A percentile compares a stretch with the other conserved stretches of the same genome.
Conservation (phyloP, 2,113 vertebrate species). For the Bufo bufo region DNA sequence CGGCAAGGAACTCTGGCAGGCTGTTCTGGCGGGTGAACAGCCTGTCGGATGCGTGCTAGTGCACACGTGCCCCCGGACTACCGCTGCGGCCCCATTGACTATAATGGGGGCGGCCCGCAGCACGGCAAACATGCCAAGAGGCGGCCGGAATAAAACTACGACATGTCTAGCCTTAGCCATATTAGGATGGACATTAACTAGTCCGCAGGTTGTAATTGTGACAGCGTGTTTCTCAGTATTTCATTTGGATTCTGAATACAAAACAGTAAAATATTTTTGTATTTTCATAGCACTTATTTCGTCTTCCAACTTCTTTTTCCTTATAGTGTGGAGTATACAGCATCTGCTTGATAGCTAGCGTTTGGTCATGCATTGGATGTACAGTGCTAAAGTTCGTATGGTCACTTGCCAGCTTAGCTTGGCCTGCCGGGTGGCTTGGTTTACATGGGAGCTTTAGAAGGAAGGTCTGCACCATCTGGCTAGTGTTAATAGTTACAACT, state of each 20-base stretch:
- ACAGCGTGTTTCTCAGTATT: background rate
- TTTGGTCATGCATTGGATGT: background rate
- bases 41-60: no score
- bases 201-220: background rate
- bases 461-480: slow-evolving; percentile 29
- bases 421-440: slow-evolving; percentile 58
- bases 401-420: slow-evolving; percentile 55
- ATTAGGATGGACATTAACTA: no score
- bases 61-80: no score
- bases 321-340: background rate
- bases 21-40: no score
- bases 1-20: no score
- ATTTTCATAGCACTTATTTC: background rate
- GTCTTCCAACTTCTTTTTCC: background rate
- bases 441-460: slow-evolving; percentile 60
- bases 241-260: background rate
- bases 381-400: background rate
- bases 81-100: no score
- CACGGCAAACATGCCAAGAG: no score
- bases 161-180: no score
- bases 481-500: slow-evolving; percentile 60
- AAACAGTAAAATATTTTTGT: background rate
- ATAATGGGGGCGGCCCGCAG: no score
- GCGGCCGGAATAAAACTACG: no score
- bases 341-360: background rate